Evolutionary conservation across 2,113 vertebrate genomes (phyloP).

Genomic region (Microtus ochrogaster): DNA sequence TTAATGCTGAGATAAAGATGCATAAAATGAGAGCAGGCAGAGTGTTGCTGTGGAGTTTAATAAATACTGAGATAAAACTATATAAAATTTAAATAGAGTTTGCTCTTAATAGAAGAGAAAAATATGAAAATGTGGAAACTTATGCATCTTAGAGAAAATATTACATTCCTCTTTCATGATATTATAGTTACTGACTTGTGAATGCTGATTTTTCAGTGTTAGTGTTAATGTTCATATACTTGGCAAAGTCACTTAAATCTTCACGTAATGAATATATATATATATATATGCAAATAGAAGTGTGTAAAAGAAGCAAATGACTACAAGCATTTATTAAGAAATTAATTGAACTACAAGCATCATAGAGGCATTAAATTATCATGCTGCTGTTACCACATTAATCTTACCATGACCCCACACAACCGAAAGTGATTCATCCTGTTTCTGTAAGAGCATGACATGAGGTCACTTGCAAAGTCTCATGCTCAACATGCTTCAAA

Average conservation of each 20-base stretch:
- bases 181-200: background rate
- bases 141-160: background rate
- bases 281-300: background rate
- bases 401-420: background rate
- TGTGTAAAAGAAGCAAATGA: background rate
- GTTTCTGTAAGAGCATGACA: conserved; percentile 28
- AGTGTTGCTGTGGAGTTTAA: background rate
- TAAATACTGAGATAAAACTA: background rate
- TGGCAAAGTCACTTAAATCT: background rate
- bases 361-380: background rate
- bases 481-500: background rate
- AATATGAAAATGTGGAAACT: background rate
- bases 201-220: conserved; percentile 4
- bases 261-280: conserved; percentile 16
- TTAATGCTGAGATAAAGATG: background rate
- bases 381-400: background rate
- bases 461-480: conserved; percentile 4
- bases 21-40: background rate
- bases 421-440: background rate
- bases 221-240: conserved; percentile 2
- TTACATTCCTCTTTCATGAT: conserved; percentile 12
- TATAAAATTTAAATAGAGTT: background rate
- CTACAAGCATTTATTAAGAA: background rate
- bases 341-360: conserved; percentile 41
- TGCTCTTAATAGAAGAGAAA: background rate